Conservation (phyloP, 2,888 invertebrate species). For the Drosophila mayaguana region DNA sequence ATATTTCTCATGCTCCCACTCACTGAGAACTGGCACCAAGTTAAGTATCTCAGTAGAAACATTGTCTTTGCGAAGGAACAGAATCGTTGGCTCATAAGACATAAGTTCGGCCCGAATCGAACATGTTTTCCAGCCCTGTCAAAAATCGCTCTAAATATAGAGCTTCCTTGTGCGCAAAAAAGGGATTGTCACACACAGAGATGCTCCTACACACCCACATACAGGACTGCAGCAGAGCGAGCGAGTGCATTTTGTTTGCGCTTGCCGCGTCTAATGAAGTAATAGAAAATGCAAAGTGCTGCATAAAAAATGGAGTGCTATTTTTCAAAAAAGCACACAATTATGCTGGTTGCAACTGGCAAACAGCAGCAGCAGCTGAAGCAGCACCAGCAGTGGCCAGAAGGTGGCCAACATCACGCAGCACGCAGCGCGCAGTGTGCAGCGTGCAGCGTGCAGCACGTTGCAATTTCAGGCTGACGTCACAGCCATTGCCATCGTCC, state of each 20-base stretch:
- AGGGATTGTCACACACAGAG: conserved; percentile 12
- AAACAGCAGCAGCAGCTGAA: conserved; percentile 5
- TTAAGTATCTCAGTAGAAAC: not conserved
- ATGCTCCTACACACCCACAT: not conserved
- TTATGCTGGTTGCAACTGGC: conserved; percentile 71
- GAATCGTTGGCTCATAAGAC: not conserved
- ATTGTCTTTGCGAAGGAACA: no score
- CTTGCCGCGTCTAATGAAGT: conserved; percentile 64
- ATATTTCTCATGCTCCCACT: not conserved
- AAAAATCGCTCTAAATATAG: conserved; percentile 19
- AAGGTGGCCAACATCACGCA: conserved; percentile 29
- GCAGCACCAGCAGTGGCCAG: conserved; percentile 16
- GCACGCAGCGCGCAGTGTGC: conserved; percentile 24
- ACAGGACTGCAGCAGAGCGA: conserved; percentile 24
- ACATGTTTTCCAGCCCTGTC: conserved; percentile 19
- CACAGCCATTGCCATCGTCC: conserved; percentile 37
- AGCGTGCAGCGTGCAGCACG: conserved; percentile 23
- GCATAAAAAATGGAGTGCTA: conserved; percentile 77
- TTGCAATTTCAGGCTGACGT: conserved; percentile 31
- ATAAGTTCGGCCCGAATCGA: conserved; percentile 9
- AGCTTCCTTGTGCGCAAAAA: conserved; percentile 13
- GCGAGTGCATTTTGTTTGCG: conserved; percentile 55
- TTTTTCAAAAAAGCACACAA: conserved; percentile 79
- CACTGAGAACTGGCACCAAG: not conserved
- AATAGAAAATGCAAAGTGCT: conserved; percentile 78